Conservation (phyloP, 2,888 invertebrate genomes). For the Nomada ferruginata region DNA sequence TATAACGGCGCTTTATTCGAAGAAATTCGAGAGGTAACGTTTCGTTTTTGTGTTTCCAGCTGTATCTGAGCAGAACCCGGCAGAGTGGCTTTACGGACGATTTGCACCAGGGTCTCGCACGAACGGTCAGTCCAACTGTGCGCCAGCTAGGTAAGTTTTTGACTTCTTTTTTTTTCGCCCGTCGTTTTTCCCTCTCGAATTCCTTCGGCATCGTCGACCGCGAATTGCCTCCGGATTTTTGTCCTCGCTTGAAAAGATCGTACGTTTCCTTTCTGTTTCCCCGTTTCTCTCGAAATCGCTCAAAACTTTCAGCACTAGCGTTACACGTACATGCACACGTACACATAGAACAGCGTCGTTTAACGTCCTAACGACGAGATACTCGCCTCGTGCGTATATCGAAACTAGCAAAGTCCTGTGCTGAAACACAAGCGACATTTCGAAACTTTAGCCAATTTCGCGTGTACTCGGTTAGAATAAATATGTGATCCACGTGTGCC, state of each 20-base stretch:
- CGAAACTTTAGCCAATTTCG: slow-evolving; percentile 44
- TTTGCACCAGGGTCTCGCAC: slow-evolving; percentile 74
- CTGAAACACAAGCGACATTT: slow-evolving; percentile 35
- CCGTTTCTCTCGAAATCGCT: slow-evolving; percentile 30
- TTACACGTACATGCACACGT: slow-evolving; percentile 1
- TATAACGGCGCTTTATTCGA: background rate
- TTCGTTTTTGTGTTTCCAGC: slow-evolving; percentile 70
- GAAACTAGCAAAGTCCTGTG: slow-evolving; percentile 18
- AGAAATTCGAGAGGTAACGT: background rate
- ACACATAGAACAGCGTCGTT: slow-evolving; percentile 50
- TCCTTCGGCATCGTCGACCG: slow-evolving; percentile 35
- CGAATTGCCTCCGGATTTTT: slow-evolving; percentile 44
- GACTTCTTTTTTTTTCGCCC: background rate
- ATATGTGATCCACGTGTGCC: slow-evolving; percentile 37
- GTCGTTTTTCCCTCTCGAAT: slow-evolving; percentile 23
- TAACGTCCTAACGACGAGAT: slow-evolving; percentile 62
- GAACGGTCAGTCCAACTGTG: slow-evolving; percentile 76
- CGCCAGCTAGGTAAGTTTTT: slow-evolving; percentile 80
- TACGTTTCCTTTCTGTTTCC: slow-evolving; percentile 22
- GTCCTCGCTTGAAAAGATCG: slow-evolving; percentile 21
- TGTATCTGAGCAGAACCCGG: slow-evolving; percentile 81
- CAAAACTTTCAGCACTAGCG: slow-evolving; percentile 44
- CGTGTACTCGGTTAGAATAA: slow-evolving; percentile 40
- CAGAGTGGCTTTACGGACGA: slow-evolving; percentile 74
- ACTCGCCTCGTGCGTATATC: slow-evolving; percentile 46